Evolutionary conservation across 2,113 vertebrate species (phyloP).

Genomic region (Climacteris rufus): DNA sequence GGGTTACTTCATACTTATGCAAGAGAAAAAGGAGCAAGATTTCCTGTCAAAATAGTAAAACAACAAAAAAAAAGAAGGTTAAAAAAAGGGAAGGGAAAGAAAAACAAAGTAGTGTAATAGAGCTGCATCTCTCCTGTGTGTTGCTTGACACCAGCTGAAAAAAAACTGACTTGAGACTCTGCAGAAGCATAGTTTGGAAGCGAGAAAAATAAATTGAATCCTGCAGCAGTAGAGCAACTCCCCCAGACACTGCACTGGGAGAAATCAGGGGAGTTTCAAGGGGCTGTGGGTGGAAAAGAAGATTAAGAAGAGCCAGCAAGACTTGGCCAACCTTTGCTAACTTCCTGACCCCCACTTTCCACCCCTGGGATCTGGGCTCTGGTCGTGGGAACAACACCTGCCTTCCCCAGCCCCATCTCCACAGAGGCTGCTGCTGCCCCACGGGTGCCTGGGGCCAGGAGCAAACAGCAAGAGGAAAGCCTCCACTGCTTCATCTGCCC

Average conservation of each 20-base stretch:
- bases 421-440: neutral
- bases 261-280: slow-evolving; percentile 53
- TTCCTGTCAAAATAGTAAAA: slow-evolving; percentile 40
- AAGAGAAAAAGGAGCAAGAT: slow-evolving; percentile 17
- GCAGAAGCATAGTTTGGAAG: slow-evolving; percentile 49
- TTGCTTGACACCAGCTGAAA: slow-evolving; percentile 50
- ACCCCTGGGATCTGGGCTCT: neutral
- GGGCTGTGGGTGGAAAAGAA: slow-evolving; percentile 57
- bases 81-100: neutral
- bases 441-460: neutral
- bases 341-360: slow-evolving; percentile 38
- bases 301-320: slow-evolving; percentile 44
- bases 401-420: neutral
- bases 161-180: slow-evolving; percentile 39
- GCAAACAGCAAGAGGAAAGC: neutral
- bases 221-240: slow-evolving; percentile 32
- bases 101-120: slow-evolving; percentile 44
- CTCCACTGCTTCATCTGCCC: neutral
- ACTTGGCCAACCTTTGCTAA: slow-evolving; percentile 46
- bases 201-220: slow-evolving; percentile 40
- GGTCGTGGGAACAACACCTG: slow-evolving; percentile 63
- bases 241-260: neutral
- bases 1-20: slow-evolving; percentile 34
- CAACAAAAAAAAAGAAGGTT: neutral
- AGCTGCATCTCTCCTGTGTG: slow-evolving; percentile 6